phyloP scores from a whole-genome alignment of 64 coral and sea anemone genomes.

The Montipora capricornis region DNA sequence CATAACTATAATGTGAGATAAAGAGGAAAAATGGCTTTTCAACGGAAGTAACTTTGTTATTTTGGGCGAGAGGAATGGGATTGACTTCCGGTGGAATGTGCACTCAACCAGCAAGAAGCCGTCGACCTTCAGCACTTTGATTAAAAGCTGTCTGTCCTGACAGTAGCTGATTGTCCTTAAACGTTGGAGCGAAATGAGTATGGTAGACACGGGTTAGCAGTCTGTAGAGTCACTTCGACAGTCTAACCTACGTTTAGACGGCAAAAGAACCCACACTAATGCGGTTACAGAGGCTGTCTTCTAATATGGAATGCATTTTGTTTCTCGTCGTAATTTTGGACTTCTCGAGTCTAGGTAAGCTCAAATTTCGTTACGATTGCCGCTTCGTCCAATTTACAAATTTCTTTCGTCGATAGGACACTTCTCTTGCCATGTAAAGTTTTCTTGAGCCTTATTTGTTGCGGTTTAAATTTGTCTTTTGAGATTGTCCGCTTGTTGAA shows the following conservation, averaged over 20 bases:
- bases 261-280: neutral
- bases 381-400: neutral
- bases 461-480: neutral
- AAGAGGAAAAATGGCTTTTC: neutral
- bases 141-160: neutral
- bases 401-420: neutral
- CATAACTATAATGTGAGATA: too few species aligned
- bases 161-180: neutral
- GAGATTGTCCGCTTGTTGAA: neutral
- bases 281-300: neutral
- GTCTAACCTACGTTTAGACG: neutral
- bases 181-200: neutral
- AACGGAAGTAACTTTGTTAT: neutral
- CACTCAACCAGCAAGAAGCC: neutral
- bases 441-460: too few species aligned
- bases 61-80: constrained; percentile 12
- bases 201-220: neutral
- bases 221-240: neutral
- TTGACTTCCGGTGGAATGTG: neutral
- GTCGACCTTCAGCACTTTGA: neutral
- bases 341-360: constrained; percentile 25
- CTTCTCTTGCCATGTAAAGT: neutral
- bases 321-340: neutral
- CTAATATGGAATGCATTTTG: neutral
- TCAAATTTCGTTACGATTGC: neutral